Base-by-base conservation (phyloP, 2,113 vertebrate genomes). In the Amphiprion ocellaris region DNA sequence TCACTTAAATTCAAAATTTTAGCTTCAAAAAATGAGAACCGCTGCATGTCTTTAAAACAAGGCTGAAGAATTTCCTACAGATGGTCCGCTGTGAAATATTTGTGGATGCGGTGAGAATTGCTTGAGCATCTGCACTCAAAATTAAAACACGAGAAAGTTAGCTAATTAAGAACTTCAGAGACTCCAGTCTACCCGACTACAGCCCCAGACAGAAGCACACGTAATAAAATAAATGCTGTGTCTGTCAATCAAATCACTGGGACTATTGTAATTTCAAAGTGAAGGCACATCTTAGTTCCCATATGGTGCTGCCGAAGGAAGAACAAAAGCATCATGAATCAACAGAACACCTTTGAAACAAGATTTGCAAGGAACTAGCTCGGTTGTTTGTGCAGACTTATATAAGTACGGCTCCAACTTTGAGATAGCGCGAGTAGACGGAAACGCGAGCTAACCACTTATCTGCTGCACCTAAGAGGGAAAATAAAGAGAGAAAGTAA, bases 181-280 rank as follows among this genome's bases (percentile, higher is more conserved):
- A 77, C 54, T 68, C 60, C 65, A 62, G 63, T 89, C 59, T 71
- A 69, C 63, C 49, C 76, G 39, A 46, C 49, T 47, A 72, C 62
- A 79, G 79, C 62, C 73, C 47, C 79, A 86, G 54, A 88, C 83
- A 74, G 69, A 80, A 54, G 28, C 69, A 75, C 67, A 44, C 52
- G 59, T 77, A 77, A 89, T 83, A 76, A 85, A 89, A 90, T 69
- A 85, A 78, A 80, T 21, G 59, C 46, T 19, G 52, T 30, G 65
- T 52, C 69, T 88, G 92, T 92, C 92, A 93, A 87, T 92, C 90
- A 93, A 85, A 90, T 81, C 66, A 53, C 73, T 70, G 77, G n/a
- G 24, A 85, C 84, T 86, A 83, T 82, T 84, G 81, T 72, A 52
- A 41, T 87, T 90, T 90, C 68, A 88, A 87, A 87, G 87, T 49